A percentile compares a stretch with the other conserved stretches of the same genome.
Evolutionary conservation across 2,113 vertebrate species (phyloP).

Genomic region (Cyphomyrus plagiostoma): DNA sequence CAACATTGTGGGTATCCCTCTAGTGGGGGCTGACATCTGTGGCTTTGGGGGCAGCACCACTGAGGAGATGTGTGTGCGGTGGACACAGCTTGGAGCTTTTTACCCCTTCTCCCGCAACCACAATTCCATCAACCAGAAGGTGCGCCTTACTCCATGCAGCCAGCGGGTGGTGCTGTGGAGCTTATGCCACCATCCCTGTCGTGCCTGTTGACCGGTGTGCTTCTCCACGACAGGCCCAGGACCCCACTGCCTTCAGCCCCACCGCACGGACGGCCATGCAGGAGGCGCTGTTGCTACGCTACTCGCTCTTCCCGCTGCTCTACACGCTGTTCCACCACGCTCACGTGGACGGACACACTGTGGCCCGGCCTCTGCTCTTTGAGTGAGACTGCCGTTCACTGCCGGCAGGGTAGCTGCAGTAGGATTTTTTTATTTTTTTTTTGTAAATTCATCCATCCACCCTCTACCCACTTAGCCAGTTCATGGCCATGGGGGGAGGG

Average conservation of each 20-base stretch:
- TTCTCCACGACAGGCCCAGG: conserved; percentile 60
- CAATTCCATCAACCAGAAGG: conserved; percentile 62
- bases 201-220: neutral
- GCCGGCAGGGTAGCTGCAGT: neutral
- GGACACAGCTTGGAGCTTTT: conserved; percentile 81
- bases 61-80: conserved; percentile 76
- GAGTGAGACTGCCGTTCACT: conserved; percentile 59
- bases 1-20: conserved; percentile 72
- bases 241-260: conserved; percentile 67
- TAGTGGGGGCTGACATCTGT: conserved; percentile 76
- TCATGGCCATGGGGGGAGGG: neutral
- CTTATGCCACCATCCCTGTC: neutral
- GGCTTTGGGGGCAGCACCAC: conserved; percentile 69
- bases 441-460: neutral
- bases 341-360: conserved; percentile 68
- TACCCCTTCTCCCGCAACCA: conserved; percentile 85
- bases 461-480: neutral
- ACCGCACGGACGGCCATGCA: conserved; percentile 66
- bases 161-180: neutral
- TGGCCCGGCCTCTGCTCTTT: conserved; percentile 72
- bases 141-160: conserved; percentile 13
- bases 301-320: conserved; percentile 75
- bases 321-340: conserved; percentile 82
- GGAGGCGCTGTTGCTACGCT: conserved; percentile 68
- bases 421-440: neutral